Percentiles rank a stretch among this genome's conserved stretches.
phyloP scores from a whole-genome alignment of 2,113 vertebrate species.

The Irena cyanogastra region DNA sequence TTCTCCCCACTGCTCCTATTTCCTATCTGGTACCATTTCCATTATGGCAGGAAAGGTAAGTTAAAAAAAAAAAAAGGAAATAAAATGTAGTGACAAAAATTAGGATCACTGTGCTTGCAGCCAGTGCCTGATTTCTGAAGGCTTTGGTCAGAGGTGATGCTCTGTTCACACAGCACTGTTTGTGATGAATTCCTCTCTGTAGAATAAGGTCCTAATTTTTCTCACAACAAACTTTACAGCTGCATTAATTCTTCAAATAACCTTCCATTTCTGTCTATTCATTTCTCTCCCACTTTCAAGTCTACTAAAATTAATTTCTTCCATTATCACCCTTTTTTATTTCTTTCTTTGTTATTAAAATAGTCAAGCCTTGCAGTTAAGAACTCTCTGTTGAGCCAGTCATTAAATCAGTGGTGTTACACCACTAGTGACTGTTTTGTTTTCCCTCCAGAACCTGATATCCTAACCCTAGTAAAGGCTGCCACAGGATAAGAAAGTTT shows the following conservation, averaged over 20 bases:
- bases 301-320: background rate
- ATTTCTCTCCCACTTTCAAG: background rate
- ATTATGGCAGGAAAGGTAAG: background rate
- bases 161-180: background rate
- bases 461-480: background rate
- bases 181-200: background rate
- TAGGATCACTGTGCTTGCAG: background rate
- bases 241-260: background rate
- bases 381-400: background rate
- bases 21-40: background rate
- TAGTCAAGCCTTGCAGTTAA: background rate
- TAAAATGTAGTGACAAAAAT: background rate
- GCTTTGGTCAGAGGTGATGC: background rate
- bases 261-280: background rate
- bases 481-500: background rate
- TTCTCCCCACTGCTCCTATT: background rate
- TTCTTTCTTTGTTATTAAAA: background rate
- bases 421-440: background rate
- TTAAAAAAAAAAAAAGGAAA: background rate
- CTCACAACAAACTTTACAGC: background rate
- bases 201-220: background rate
- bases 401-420: background rate
- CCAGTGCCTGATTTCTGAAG: background rate
- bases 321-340: background rate
- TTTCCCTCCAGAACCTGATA: background rate